Conservation (phyloP, 1,140 invertebrate species). For the Bilobella aurantiaca region DNA sequence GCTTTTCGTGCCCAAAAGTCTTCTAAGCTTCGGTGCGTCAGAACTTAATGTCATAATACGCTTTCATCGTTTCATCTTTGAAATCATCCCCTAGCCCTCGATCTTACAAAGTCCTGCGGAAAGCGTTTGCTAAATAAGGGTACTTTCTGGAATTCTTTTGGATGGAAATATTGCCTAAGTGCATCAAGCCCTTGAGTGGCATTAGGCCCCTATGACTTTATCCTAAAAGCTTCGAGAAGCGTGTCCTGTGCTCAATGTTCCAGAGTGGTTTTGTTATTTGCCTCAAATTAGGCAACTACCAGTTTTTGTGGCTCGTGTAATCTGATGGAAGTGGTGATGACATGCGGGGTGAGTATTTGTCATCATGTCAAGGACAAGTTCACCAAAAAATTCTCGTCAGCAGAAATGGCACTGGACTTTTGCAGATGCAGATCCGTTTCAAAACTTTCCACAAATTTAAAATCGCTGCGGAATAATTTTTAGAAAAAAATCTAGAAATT, state of each 20-base stretch:
- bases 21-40: background rate
- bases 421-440: background rate
- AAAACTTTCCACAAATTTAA: no score
- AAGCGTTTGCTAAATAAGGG: background rate
- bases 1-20: background rate
- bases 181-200: background rate
- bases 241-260: background rate
- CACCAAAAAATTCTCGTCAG: background rate
- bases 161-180: background rate
- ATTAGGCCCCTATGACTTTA: background rate
- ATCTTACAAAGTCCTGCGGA: background rate
- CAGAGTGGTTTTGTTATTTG: no score
- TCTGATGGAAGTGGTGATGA: background rate
- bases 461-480: no score
- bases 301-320: background rate
- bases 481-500: no score
- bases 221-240: background rate
- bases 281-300: background rate
- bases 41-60: background rate
- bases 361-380: conserved; percentile 5
- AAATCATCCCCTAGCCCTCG: background rate
- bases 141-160: background rate
- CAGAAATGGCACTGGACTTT: background rate
- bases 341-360: background rate
- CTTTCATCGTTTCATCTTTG: background rate